A percentile compares a stretch with the other conserved stretches of the same genome.
Evolutionary conservation across 1,140 invertebrate genomes (phyloP).

Genomic region (Hyles euphorbiae): DNA sequence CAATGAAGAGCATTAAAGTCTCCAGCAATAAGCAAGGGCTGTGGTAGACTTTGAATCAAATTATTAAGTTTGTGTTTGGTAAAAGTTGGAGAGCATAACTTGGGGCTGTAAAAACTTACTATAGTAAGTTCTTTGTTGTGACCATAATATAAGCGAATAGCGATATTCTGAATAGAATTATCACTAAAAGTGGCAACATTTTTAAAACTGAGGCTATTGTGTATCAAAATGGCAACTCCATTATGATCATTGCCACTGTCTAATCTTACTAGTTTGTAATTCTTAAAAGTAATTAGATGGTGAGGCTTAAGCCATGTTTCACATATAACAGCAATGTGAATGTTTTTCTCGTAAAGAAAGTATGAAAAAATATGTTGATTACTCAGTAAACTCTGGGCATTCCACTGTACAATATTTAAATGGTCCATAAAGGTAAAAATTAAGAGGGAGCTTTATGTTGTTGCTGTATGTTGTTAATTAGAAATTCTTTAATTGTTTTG

Average conservation of each 20-base stretch:
- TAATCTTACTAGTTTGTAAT: conserved; percentile 16
- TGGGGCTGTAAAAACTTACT: conserved; percentile 13
- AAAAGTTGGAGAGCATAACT: conserved; percentile 11
- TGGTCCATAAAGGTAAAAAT: background rate
- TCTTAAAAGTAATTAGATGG: conserved; percentile 16
- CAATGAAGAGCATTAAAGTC: conserved; percentile 26
- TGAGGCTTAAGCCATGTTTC: conserved; percentile 20
- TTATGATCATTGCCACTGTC: conserved; percentile 25
- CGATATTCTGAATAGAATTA: conserved; percentile 2
- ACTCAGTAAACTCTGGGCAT: conserved; percentile 19
- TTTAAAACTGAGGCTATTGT: conserved; percentile 14
- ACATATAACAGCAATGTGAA: conserved; percentile 20
- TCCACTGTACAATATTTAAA: conserved; percentile 5
- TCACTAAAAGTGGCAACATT: background rate
- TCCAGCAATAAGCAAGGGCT: conserved; percentile 21
- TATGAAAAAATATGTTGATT: conserved; percentile 15
- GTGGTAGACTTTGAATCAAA: conserved; percentile 20
- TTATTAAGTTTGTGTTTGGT: conserved; percentile 17
- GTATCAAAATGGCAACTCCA: conserved; percentile 26
- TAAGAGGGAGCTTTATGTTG: conserved; percentile 3
- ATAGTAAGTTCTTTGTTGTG: conserved; percentile 12
- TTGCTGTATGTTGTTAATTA: conserved; percentile 3
- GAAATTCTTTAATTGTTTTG: conserved; percentile 3
- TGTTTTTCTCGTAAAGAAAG: conserved; percentile 16
- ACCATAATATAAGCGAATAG: background rate